Evolutionary conservation across 2,888 invertebrate genomes (phyloP), one percentile per base, ranked within the genome.

Genomic region (Zelleria hepariella): DNA sequence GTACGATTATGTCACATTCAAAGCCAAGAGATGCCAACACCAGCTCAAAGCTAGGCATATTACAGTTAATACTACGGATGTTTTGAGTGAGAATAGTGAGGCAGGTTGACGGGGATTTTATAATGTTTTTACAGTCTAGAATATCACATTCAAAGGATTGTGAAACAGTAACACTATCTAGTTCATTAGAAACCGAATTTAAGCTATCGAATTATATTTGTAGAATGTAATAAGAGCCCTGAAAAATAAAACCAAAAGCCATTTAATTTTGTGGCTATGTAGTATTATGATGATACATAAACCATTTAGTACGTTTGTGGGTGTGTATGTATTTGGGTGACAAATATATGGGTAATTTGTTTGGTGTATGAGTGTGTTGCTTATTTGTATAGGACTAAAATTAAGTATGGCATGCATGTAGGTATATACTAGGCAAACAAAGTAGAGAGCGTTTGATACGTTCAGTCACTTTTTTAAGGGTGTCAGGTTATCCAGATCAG

Each of bases 401-500:
- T 7, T 7, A 32, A 32, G 32, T 32, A 7, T 32, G 10, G 5
- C 10, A 32, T 7, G 32, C 5, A 5, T 32, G 32, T 26, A 26
- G 26, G n/a, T 5, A 26, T 5, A 26, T 5, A 26, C 5, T 7
- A 26, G 4, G 26, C 26, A 26, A 26, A 57, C 57, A 25, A 60
- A 53, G 53, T 54, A 60, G 8, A 24, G 26, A 26, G 48, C 42
- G 23, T 60, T 60, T 60, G 15, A 60, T 26, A 8, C 53, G 57
- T 54, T 60, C 60, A 6, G 58, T 57, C n/a, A n/a, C n/a, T n/a
- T n/a, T n/a, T n/a, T n/a, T n/a, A n/a, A n/a, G n/a, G n/a, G n/a
- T n/a, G n/a, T n/a, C n/a, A n/a, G n/a, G n/a, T n/a, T n/a, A n/a
- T n/a, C n/a, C n/a, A n/a, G n/a, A 54, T 60, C 60, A 7, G 18